phyloP scores from a whole-genome alignment of 2,888 invertebrate species.

The Megastigmus dorsalis region DNA sequence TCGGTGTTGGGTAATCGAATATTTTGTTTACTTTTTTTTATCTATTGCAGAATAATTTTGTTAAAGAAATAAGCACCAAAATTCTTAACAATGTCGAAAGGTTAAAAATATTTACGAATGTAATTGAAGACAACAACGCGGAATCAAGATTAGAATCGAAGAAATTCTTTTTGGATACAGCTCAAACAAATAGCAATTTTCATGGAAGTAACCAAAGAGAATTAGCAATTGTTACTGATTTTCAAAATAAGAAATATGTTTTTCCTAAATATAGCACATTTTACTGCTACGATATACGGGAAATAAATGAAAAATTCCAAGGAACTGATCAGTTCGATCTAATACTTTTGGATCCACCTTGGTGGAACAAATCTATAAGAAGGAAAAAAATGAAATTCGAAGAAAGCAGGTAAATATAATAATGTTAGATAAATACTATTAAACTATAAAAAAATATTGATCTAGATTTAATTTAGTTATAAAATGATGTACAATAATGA shows the following conservation, averaged over 20 bases:
- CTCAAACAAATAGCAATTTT: conserved; percentile 65
- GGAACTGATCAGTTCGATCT: conserved; percentile 82
- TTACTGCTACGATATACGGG: conserved; percentile 80
- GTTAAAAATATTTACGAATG: conserved; percentile 60
- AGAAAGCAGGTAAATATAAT: conserved; percentile 77
- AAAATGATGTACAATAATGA: conserved; percentile 86
- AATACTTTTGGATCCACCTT: conserved; percentile 94
- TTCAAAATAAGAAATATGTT: conserved; percentile 77
- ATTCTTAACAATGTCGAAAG: conserved; percentile 60
- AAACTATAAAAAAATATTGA: conserved; percentile 36
- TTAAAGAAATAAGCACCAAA: conserved; percentile 62
- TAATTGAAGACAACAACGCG: conserved; percentile 67
- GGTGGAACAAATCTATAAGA: conserved; percentile 96
- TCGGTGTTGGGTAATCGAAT: background rate
- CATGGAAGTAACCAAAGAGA: conserved; percentile 79
- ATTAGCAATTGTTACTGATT: conserved; percentile 75
- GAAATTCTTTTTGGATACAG: conserved; percentile 72
- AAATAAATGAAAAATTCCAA: conserved; percentile 77
- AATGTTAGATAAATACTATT: background rate
- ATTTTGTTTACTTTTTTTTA: conserved; percentile 20
- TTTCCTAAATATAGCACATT: conserved; percentile 82
- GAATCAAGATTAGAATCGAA: conserved; percentile 70
- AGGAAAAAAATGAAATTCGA: conserved; percentile 81
- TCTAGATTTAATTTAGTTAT: conserved; percentile 77
- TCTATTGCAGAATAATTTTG: conserved; percentile 65